Evolutionary conservation across 1,140 invertebrate genomes (phyloP), one percentile per base, ranked within the genome.

Genomic region (Holotrichia oblita): DNA sequence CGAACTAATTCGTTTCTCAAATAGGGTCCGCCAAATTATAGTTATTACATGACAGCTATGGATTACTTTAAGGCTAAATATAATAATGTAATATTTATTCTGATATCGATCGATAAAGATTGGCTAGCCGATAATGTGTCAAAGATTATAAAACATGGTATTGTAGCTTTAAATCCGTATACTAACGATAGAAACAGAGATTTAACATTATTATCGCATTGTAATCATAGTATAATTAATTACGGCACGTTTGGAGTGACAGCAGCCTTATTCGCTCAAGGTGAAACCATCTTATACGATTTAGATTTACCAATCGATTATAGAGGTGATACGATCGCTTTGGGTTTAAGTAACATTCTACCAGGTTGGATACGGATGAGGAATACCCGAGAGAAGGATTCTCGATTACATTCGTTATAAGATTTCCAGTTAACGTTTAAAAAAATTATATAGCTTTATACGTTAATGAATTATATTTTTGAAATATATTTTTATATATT

Each of bases 171-270:
- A 0, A 78, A 78, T 44, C 78, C 78, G 14, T 55, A 14, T 34
- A 20, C 6, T 9, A 41, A 61, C 10, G 48, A 61, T 61, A 2
- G 12, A 4, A 42, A 69, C 9, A 64, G 42, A 27, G 78, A 78
- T 41, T 75, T 78, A 20, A 61, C 55, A 10, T 40, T 78, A 12
- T 40, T 78, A 34, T 78, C 78, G 1, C 17, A 74, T 40, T 78
- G 78, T 48, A 78, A 78, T 44, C 78, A 78, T 27, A 72, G 61
- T n/a, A 75, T 78, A 59, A 78, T 75, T 22, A 75, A 8, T 41
- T 78, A 78, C 40, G 78, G 78, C 0, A 78, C 78, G 4, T 78
- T 69, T 61, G 69, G 72, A 27, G 61, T 73, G 10, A 74, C 78
- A 0, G 73, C 72, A 3, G 78, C 78, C 42, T 75, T 74, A 34